These are phyloP conservation scores for Alcis repandata DNA, from an alignment of 2,888 invertebrate genomes.

Conservation along the genomic window DNA sequence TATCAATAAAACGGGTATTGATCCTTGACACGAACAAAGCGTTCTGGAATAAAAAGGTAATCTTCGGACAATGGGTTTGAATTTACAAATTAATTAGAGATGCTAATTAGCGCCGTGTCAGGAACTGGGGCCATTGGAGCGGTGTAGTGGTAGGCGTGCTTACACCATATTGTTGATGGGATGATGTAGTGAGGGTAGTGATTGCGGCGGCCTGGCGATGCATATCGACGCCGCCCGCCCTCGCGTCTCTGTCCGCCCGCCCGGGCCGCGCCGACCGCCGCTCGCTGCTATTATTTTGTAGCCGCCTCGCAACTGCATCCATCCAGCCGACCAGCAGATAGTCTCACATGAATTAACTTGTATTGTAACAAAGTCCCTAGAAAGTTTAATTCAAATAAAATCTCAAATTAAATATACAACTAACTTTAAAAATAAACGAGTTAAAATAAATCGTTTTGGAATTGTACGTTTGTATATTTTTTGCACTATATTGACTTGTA, in stretches of 20 bases:
- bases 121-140: neutral
- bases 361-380: neutral
- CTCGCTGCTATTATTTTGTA: neutral
- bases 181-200: conserved; percentile 54
- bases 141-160: conserved; percentile 12
- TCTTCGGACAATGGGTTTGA: conserved; percentile 13
- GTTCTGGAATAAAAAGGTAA: conserved; percentile 22
- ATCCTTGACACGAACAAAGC: conserved; percentile 27
- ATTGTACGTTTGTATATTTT: neutral
- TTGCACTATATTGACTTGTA: too few species aligned
- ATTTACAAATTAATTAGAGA: conserved; percentile 7
- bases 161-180: conserved; percentile 57
- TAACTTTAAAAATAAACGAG: neutral
- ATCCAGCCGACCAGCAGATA: neutral
- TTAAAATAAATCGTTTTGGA: neutral
- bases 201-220: conserved; percentile 62
- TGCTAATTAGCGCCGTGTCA: neutral
- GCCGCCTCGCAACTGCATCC: conserved; percentile 1
- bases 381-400: neutral
- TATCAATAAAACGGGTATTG: conserved; percentile 28
- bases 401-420: too few species aligned
- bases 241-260: conserved; percentile 36
- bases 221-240: conserved; percentile 55
- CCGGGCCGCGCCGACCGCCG: conserved; percentile 27
- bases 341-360: neutral